A percentile compares a stretch with the other conserved stretches of the same genome.
Evolutionary conservation across 2,797 vertebrate species (phyloP).

Genomic region (Smutsia gigantea): DNA sequence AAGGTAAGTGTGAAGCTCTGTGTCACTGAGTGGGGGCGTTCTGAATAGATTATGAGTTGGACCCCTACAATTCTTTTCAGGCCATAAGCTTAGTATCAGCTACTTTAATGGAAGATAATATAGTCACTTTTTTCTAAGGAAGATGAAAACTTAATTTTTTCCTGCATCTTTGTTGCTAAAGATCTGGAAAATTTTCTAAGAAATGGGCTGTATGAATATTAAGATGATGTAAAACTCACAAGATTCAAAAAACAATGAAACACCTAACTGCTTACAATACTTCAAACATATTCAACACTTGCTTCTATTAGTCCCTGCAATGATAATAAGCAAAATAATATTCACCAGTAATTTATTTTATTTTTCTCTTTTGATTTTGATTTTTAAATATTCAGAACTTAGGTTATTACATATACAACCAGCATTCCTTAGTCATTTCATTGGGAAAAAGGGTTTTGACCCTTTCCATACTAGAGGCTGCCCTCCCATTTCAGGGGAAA

Average conservation of each 20-base stretch:
- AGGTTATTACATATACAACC: not conserved
- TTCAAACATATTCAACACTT: conserved; percentile 36
- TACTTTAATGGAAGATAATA: conserved; percentile 74
- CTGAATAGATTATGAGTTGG: conserved; percentile 72
- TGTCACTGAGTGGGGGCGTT: conserved; percentile 65
- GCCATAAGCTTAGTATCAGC: not conserved
- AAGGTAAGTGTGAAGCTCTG: conserved; percentile 66
- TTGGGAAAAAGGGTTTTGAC: not conserved
- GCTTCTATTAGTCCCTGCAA: conserved; percentile 38
- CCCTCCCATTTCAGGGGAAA: not conserved
- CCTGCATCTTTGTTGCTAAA: conserved; percentile 30
- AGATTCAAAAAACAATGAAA: conserved; percentile 59
- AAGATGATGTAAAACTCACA: conserved; percentile 40
- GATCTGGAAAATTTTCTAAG: conserved; percentile 49
- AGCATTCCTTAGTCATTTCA: not conserved
- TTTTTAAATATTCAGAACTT: not conserved
- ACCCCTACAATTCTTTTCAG: conserved; percentile 64
- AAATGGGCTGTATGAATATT: conserved; percentile 22
- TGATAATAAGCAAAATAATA: conserved; percentile 24
- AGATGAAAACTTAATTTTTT: not conserved
- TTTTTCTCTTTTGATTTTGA: not conserved
- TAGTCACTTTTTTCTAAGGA: not conserved
- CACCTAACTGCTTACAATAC: conserved; percentile 61
- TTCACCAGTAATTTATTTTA: not conserved
- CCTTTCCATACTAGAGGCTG: not conserved